Base-by-base conservation (phyloP, 2,888 invertebrate species). In the Sialis lutaria region DNA sequence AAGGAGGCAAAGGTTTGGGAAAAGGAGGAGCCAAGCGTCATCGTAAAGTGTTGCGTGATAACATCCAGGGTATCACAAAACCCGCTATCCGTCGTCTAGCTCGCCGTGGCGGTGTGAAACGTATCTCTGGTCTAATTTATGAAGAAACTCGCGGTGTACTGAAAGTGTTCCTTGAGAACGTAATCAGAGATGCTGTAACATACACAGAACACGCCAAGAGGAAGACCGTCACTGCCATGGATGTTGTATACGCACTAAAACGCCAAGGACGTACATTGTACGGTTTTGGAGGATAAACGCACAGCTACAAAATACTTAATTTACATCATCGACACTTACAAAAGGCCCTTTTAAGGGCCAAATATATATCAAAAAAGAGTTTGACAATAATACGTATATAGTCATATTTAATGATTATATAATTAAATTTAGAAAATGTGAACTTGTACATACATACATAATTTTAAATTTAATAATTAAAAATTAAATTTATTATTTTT, bases 211-310 rank as follows among this genome's bases (percentile, higher is more conserved):
- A 89, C 60, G 87, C 87, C 34, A 89, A 88, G 65, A 70, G 87
- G 55, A 89, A 89, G 68, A 89, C 87, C 1, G 87, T 88, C 41
- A 88, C 86, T 0, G 85, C 86, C 12, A 87, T 88, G 87, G 87
- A 88, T 55, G 82, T 89, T 8, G 85, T 88, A 43, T 89, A 87
- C 58, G 85, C 85, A n/a, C 63, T 87, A 57, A 87, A 88, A 60
- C 69, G 85, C 44, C 86, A 87, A 65, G 84, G 85, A 5, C 72
- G 84, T 54, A 87, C 86, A 50, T 64, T 88, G 8, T 87, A 87
- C 64, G 86, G 87, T 49, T 87, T 84, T 57, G 40, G 40, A 40
- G 40, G 40, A 5, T 40, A 40, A 40, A 13, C 40, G 6, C 6
- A n/a, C 1, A 2, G 4, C 2, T 22, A 22, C 22, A n/a, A n/a